Evolutionary conservation across 2,113 vertebrate species (phyloP), one percentile per base, ranked within the genome.

Genomic region (Heterotilapia buettikoferi): DNA sequence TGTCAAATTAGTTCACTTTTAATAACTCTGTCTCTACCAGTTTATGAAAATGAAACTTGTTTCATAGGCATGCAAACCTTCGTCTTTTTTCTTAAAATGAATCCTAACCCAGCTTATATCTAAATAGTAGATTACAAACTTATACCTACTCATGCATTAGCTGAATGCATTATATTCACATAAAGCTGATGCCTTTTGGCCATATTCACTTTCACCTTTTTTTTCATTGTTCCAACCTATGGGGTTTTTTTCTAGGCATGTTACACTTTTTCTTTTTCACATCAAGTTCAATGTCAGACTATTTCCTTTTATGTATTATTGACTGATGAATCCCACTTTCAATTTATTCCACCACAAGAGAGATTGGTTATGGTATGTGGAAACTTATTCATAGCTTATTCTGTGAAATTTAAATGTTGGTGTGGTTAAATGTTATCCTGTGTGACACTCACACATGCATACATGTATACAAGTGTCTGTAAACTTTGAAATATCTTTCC

Each of bases 11-110:
- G 54, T 57, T 57, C 24, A 57, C 13, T 57, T 57, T 57, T 29
- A 29, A 29, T 29, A 57, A 3, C 54, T 56, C 11, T 26, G 54
- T 57, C 21, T 26, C 24, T 5, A 57, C 54, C 54, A 5, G 54
- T 0, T 57, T 57, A 57, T 14, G 54, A 0, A 57, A 57, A 57
- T 57, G 54, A 29, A 57, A 29, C 54, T 0, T 57, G 54, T 57
- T 57, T 57, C 54, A 1, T 57, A 29, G 24, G 7, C 24, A 57
- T 57, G 24, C 1, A 57, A 57, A 57, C 0, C 12, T 26, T 56
- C 0, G 47, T 50, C 16, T 50, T 9, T 50, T 50, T 50, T 0
- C 16, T 50, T 50, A 50, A 50, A 50, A 50, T 2, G 47, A 57
- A 57, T 14, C 2, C 24, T 57, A 57, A 57, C 4, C 4, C 54